phyloP scores from a whole-genome alignment of 2,113 vertebrate genomes.

The Scolopax mira region DNA sequence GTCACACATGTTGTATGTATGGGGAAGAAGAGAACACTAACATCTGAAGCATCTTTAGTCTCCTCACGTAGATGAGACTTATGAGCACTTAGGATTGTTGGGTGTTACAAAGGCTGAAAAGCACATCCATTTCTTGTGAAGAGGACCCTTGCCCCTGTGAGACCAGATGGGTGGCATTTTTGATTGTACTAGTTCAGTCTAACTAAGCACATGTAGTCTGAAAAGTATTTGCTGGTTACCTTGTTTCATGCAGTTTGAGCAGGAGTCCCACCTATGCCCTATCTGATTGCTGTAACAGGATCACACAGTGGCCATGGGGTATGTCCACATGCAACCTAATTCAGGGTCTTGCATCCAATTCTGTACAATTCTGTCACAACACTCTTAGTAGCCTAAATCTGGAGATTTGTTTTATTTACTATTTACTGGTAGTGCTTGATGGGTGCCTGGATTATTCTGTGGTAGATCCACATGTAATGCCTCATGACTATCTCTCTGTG shows the following conservation, averaged over 20 bases:
- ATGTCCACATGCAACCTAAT: not conserved
- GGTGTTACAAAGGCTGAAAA: not conserved
- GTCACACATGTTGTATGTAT: not conserved
- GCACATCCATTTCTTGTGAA: not conserved
- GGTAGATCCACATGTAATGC: not conserved
- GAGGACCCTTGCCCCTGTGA: fast-evolving
- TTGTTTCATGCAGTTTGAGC: not conserved
- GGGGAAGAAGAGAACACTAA: not conserved
- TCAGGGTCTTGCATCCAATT: not conserved
- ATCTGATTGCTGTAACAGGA: not conserved
- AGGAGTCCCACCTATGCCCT: not conserved
- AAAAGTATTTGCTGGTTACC: not conserved
- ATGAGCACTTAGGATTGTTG: not conserved
- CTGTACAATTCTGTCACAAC: not conserved
- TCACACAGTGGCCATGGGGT: fast-evolving
- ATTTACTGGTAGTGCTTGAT: not conserved
- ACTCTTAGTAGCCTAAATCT: not conserved
- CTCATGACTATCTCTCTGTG: not conserved
- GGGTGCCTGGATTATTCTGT: not conserved
- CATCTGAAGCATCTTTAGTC: not conserved
- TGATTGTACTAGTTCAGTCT: not conserved
- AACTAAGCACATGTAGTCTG: not conserved
- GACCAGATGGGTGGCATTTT: not conserved
- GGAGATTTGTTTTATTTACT: not conserved
- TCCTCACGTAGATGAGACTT: not conserved